A percentile compares a stretch with the other conserved stretches of the same genome.
These are phyloP conservation scores for Drosophila eohydei DNA, from an alignment of 2,888 invertebrate genomes.

Conservation along the genomic window DNA sequence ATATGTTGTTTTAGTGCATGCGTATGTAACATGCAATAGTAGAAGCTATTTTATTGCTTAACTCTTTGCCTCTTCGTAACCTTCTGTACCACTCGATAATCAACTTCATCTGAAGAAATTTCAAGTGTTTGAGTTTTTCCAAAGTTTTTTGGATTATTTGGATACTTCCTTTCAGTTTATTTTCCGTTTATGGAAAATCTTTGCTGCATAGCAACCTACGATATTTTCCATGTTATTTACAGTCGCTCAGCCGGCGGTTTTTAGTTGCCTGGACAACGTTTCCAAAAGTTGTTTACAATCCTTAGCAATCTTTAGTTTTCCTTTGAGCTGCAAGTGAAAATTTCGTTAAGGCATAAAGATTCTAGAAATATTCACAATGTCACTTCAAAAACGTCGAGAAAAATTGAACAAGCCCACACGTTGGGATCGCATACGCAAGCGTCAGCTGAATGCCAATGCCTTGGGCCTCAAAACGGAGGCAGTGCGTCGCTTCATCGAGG, in stretches of 20 bases:
- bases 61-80: too few species aligned
- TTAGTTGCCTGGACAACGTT: constrained; percentile 56
- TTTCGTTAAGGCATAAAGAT: background rate
- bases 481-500: constrained; percentile 83
- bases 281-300: constrained; percentile 47
- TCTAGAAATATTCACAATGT: constrained; percentile 44
- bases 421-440: constrained; percentile 85
- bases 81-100: too few species aligned
- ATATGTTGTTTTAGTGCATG: background rate
- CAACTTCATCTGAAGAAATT: too few species aligned
- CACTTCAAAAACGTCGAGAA: constrained; percentile 58
- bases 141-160: background rate
- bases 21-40: too few species aligned
- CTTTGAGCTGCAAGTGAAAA: background rate
- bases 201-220: constrained; percentile 16
- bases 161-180: background rate
- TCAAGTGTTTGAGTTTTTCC: too few species aligned
- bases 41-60: too few species aligned
- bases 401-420: constrained; percentile 82
- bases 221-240: background rate
- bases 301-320: constrained; percentile 15
- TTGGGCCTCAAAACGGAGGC: constrained; percentile 76
- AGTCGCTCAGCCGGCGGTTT: constrained; percentile 7
- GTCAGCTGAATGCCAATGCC: constrained; percentile 66
- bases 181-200: background rate